phyloP scores from a whole-genome alignment of 1,140 invertebrate species.

The Caenorhabditis elegans region WBcel235 BX284606.5:11016501-11017000 shows the following conservation, averaged over 20 bases:
- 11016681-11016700: neutral
- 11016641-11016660: neutral
- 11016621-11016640: neutral
- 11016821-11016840: neutral
- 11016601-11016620: conserved; percentile 3
- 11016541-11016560: no score
- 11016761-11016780: neutral
- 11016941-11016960: no score
- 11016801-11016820: neutral
- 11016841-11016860: neutral
- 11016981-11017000: no score
- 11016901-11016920: no score
- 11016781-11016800: neutral
- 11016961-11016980: no score
- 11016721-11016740: neutral
- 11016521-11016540: neutral
- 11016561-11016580: neutral
- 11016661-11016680: neutral
- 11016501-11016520: neutral
- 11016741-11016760: conserved; percentile 3
- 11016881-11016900: no score
- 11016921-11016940: no score
- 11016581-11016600: conserved; percentile 8
- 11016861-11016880: no score
- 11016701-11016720: neutral